Evolutionary conservation across 2,113 vertebrate genomes (phyloP).

Genomic region (Caretta caretta): DNA sequence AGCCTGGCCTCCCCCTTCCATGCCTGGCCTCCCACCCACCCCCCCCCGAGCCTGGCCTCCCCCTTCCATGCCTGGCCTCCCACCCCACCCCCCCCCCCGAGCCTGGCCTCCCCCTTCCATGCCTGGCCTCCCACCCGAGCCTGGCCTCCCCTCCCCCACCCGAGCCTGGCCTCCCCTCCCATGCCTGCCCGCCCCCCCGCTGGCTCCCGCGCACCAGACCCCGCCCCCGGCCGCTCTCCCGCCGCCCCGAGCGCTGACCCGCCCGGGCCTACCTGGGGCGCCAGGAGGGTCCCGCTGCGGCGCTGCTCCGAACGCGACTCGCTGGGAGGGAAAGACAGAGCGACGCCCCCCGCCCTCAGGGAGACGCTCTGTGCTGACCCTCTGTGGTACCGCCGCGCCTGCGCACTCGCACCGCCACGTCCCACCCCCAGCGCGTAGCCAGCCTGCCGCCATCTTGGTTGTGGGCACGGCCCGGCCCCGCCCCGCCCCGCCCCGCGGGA

Average conservation of each 20-base stretch:
- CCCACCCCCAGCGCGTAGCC: not conserved
- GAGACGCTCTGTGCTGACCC: not conserved
- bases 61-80: not conserved
- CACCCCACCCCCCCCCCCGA: rapidly evolving
- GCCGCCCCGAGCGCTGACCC: not conserved
- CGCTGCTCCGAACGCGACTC: not conserved
- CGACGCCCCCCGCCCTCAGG: not conserved
- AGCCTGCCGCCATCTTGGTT: not conserved
- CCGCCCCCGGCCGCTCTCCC: not conserved
- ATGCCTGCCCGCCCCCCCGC: not conserved
- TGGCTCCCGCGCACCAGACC: not conserved
- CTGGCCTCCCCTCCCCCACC: not conserved
- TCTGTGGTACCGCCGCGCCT: not conserved
- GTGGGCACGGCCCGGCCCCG: not conserved
- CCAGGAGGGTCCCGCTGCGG: not conserved
- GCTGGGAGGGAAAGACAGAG: not conserved
- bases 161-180: too few species aligned
- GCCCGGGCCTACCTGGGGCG: not conserved
- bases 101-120: rapidly evolving
- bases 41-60: not conserved
- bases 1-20: not conserved
- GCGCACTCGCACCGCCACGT: not conserved
- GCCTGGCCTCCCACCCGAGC: too few species aligned
- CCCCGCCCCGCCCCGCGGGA: not conserved
- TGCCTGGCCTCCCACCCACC: not conserved